Percentiles rank a stretch among this genome's conserved stretches.
Evolutionary conservation across 2,113 vertebrate genomes (phyloP).

Genomic region (Ovibos moschatus): DNA sequence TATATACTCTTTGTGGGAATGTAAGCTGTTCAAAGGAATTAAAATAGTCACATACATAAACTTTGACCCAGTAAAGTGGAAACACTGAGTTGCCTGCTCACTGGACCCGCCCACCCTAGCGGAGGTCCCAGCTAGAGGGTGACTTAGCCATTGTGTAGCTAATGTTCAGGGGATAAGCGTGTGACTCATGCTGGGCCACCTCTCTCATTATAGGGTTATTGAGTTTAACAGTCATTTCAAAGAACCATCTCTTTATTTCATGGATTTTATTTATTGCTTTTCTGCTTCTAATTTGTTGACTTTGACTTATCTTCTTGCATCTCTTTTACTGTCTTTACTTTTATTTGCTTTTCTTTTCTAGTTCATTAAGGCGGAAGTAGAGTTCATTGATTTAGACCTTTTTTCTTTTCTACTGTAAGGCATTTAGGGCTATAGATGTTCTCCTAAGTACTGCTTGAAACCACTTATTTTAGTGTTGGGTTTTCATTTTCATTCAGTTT

Average conservation of each 20-base stretch:
- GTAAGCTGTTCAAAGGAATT: not conserved
- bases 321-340: not conserved
- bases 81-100: not conserved
- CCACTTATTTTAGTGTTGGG: not conserved
- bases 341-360: not conserved
- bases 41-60: not conserved
- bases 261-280: not conserved
- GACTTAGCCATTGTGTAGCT: not conserved
- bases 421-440: not conserved
- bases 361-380: not conserved
- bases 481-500: not conserved
- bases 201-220: not conserved
- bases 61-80: not conserved
- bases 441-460: not conserved
- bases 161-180: rapidly evolving
- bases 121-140: not conserved
- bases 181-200: not conserved
- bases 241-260: not conserved
- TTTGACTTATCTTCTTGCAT: not conserved
- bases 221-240: not conserved
- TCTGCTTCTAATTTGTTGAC: not conserved
- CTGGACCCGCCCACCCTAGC: not conserved
- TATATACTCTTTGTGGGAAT: not conserved
- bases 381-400: not conserved
- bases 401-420: not conserved